Percentiles rank a stretch among this genome's conserved stretches.
Evolutionary conservation across 2,888 invertebrate genomes (phyloP).

Genomic region (Trachelus tabidus): DNA sequence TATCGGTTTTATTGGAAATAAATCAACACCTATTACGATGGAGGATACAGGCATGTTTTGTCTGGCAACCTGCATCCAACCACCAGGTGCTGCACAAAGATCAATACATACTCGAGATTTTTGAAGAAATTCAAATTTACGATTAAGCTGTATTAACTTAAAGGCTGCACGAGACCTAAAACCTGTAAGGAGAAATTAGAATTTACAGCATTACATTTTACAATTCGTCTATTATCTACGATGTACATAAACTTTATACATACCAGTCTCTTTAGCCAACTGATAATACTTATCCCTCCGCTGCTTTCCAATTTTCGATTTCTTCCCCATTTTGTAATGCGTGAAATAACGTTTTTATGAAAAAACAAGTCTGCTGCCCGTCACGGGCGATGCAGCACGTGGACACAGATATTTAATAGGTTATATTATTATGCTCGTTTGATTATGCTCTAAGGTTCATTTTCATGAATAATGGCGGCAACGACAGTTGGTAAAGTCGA

Average conservation of each 20-base stretch:
- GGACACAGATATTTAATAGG: background rate
- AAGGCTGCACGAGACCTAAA: slow-evolving; percentile 99
- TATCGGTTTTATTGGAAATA: slow-evolving; percentile 92
- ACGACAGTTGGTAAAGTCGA: background rate
- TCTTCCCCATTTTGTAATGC: slow-evolving; percentile 85
- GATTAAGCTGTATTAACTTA: slow-evolving; percentile 96
- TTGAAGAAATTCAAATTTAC: slow-evolving; percentile 97
- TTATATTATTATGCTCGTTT: background rate
- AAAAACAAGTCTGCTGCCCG: background rate
- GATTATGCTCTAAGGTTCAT: background rate
- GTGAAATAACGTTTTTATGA: background rate
- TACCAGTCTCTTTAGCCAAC: slow-evolving; percentile 98
- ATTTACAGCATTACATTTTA: background rate
- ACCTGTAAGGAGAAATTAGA: slow-evolving; percentile 70
- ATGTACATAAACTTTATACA: slow-evolving; percentile 32
- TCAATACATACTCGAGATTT: slow-evolving; percentile 96
- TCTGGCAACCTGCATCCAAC: slow-evolving; percentile 99
- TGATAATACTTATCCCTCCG: slow-evolving; percentile 98
- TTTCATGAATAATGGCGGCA: background rate
- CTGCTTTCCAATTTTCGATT: slow-evolving; percentile 96
- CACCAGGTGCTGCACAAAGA: slow-evolving; percentile 98
- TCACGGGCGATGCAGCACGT: background rate
- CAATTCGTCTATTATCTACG: background rate
- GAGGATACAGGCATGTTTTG: slow-evolving; percentile 98
- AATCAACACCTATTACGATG: slow-evolving; percentile 94